Conservation (phyloP, 1,140 invertebrate genomes). For the Cyphomyrmex costatus region DNA sequence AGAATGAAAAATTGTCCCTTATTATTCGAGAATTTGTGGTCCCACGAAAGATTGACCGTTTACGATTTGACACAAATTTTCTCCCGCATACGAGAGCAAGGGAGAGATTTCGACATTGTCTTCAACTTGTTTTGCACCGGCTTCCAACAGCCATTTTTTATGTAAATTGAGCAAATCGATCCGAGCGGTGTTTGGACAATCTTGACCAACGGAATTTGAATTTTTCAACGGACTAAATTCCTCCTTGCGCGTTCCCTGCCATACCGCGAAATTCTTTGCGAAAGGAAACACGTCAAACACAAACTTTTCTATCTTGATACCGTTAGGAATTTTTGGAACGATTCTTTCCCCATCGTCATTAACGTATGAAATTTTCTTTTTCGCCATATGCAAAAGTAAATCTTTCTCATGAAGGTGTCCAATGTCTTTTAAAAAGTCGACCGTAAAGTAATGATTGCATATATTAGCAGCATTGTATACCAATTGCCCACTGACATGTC, state of each 20-base stretch:
- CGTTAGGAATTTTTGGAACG: slow-evolving; percentile 95
- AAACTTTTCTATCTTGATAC: slow-evolving; percentile 99
- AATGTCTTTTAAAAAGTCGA: slow-evolving; percentile 93
- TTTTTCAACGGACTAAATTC: slow-evolving; percentile 99
- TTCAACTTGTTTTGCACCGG: slow-evolving; percentile 92
- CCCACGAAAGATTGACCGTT: slow-evolving; percentile 90
- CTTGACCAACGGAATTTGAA: slow-evolving; percentile 94
- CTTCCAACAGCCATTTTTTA: slow-evolving; percentile 93
- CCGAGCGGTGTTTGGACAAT: slow-evolving; percentile 95
- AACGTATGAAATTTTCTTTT: slow-evolving; percentile 98
- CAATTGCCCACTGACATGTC: slow-evolving; percentile 92
- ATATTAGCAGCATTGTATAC: slow-evolving; percentile 98
- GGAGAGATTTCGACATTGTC: slow-evolving; percentile 96
- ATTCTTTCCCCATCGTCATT: slow-evolving; percentile 91
- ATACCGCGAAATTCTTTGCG: slow-evolving; percentile 95
- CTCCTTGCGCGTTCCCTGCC: slow-evolving; percentile 96
- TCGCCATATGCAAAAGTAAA: slow-evolving; percentile 97
- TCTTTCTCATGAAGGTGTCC: slow-evolving; percentile 89
- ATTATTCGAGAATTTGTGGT: slow-evolving; percentile 84
- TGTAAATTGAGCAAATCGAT: slow-evolving; percentile 94
- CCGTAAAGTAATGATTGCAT: slow-evolving; percentile 99
- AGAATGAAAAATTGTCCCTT: not conserved
- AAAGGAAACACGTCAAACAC: slow-evolving; percentile 99
- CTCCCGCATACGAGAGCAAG: slow-evolving; percentile 96
- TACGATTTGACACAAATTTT: slow-evolving; percentile 91